Base-by-base conservation (phyloP, 2,888 invertebrate genomes). In the Apocheima hispidaria region DNA sequence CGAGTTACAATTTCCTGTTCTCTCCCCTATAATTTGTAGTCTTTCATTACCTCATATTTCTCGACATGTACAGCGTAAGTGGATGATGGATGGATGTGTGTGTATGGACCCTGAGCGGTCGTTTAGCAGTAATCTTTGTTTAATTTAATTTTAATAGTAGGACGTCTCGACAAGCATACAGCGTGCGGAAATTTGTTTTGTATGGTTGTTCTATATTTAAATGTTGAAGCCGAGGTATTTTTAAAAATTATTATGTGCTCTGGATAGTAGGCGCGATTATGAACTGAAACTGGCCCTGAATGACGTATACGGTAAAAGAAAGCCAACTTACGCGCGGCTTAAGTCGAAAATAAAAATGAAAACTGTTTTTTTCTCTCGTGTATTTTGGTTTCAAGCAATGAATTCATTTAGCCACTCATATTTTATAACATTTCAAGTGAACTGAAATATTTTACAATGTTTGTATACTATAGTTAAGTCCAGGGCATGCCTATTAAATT, bases 61-160 rank as follows among this genome's bases (percentile, higher is more conserved):
- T 82, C 76, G 70, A 71, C 73, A 65, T 74, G 77, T 58, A 63
- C 61, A 59, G 30, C 56, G 35, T 69, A 69, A 81, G 79, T 81
- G 79, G 74, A 74, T 83, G 83, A 87, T 85, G 81, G 81, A 87
- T 86, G 79, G 78, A 72, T 71, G 70, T 54, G 30, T 51, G 44
- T 60, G 35, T 56, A 33, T 33, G 46, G 56, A 16, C 46, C 66
- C 73, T 61, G 69, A 46, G 57, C 70, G 71, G 73, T 72, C 83
- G 80, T 82, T 87, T 84, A 84, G 80, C 70, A 68, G 78, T 84
- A 85, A 86, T 86, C 84, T 84, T 80, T 86, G 84, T 83, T 87
- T 89, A 87, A 88, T 88, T 86, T 84, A 84, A 87, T 88, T 89
- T 89, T 89, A 88, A 89, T 88, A 83, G 79, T 55, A 64, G 65